Conservation (phyloP, 2,797 vertebrate genomes). For the Pristis pectinata region DNA sequence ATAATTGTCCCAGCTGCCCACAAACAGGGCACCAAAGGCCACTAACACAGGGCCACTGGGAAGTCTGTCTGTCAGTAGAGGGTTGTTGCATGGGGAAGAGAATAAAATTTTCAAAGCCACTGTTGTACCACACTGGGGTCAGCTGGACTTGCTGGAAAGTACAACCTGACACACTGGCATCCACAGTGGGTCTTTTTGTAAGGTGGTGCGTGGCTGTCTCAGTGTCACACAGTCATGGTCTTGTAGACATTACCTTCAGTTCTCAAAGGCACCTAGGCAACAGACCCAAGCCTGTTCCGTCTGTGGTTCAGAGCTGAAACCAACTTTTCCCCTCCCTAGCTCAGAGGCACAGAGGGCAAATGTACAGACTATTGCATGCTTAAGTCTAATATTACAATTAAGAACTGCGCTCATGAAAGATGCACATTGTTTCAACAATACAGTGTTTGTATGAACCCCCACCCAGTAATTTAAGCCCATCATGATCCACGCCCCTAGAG, state of each 20-base stretch:
- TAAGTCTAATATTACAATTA: background rate
- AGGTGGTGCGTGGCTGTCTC: background rate
- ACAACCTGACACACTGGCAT: background rate
- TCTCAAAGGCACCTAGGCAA: background rate
- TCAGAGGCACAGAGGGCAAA: background rate
- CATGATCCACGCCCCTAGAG: constrained; percentile 5
- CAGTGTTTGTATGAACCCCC: background rate
- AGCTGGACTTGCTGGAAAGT: background rate
- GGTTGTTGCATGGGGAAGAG: background rate
- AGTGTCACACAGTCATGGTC: background rate
- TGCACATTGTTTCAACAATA: constrained; percentile 28
- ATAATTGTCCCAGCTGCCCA: background rate
- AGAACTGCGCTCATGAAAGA: constrained; percentile 11
- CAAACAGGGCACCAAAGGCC: background rate
- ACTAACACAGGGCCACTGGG: no score
- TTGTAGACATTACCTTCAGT: background rate
- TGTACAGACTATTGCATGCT: background rate
- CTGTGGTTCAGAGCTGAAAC: background rate
- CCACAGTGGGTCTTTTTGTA: background rate
- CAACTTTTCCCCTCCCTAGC: constrained; percentile 11
- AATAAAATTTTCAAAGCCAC: background rate
- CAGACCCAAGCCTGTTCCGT: background rate
- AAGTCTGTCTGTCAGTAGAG: background rate
- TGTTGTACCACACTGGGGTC: no score
- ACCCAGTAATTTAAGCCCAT: constrained; percentile 10